Evolutionary conservation across 2,113 vertebrate species (phyloP), one percentile per base, ranked within the genome.

Genomic region (Geococcyx californianus): DNA sequence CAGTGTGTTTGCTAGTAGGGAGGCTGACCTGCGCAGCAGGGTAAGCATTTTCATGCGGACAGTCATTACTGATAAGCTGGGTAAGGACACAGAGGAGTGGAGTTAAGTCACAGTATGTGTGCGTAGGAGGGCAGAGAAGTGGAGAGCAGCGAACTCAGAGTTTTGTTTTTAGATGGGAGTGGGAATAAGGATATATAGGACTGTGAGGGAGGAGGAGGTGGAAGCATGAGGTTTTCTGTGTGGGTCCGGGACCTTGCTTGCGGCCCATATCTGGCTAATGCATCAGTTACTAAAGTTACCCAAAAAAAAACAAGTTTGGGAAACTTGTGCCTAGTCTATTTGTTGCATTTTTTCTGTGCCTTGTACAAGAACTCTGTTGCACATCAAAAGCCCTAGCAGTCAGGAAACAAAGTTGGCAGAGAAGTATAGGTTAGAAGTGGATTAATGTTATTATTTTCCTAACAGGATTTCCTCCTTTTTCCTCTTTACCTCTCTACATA

Each of bases 391-490:
- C 18, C 14, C 2, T 17, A 23, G 23, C 13, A 28, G 21, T 47
- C 70, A 38, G 45, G 40, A 91, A 89, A 72, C 21, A 72, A 87
- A 79, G 36, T 31, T 89, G 66, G 45, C 74, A 76, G 49, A 64
- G 62, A 79, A 87, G 55, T 64, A 44, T 0, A 55, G 34, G 26
- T 75, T 89, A 72, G 38, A 84, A 89, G 56, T 69, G 5, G 54
- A 79, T 81, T 78, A 31, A 52, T 54, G 12, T 44, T 67, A 49
- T 19, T 78, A 44, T 75, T 90, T 78, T 93, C 64, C 76, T 82
- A 28, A 38, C 47, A 82, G 38, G 34, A 75, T 91, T 86, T 94
- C 69, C 55, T 90, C n/a, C 21, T 72, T 84, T 77, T 93, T 58
- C 63, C 10, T 87, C 33, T 74, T 70, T 78, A 33, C 21, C 11